A percentile compares a stretch with the other conserved stretches of the same genome.
phyloP scores from a whole-genome alignment of 1,140 invertebrate species.

The Laupala kohalensis region DNA sequence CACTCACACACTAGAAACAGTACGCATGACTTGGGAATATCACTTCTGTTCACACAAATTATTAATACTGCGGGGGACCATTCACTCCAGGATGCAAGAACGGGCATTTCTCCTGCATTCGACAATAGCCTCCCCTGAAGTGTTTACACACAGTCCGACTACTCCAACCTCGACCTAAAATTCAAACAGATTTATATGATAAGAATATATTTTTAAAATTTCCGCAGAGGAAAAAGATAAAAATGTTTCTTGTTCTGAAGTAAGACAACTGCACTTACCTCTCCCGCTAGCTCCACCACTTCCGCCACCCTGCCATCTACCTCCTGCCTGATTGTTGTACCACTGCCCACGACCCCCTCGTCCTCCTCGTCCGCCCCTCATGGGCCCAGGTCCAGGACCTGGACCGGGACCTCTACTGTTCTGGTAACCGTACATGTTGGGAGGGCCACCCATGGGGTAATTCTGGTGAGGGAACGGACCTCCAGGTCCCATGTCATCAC shows the following conservation, averaged over 20 bases:
- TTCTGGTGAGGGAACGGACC: constrained; percentile 9
- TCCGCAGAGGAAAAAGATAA: no score
- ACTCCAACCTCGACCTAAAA: constrained; percentile 1
- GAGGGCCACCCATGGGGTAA: constrained; percentile 20
- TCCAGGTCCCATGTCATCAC: constrained; percentile 16
- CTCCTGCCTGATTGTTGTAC: neutral
- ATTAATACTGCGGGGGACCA: constrained; percentile 30
- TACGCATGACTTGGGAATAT: no score
- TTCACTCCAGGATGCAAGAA: constrained; percentile 61
- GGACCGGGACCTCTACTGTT: constrained; percentile 27
- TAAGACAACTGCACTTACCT: no score
- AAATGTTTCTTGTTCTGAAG: no score
- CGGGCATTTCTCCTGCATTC: constrained; percentile 60
- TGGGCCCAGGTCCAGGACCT: constrained; percentile 31
- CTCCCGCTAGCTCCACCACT: constrained; percentile 2
- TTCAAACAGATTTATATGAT: neutral
- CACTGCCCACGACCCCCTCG: constrained; percentile 20
- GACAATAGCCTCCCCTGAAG: constrained; percentile 60
- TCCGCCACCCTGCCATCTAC: constrained; percentile 10
- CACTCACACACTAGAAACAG: no score
- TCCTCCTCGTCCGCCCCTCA: constrained; percentile 28
- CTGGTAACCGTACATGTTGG: constrained; percentile 15
- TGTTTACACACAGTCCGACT: constrained; percentile 47
- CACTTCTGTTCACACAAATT: no score
- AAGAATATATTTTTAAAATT: no score